Conservation (phyloP, 2,113 vertebrate genomes). For the Mixornis gularis region DNA sequence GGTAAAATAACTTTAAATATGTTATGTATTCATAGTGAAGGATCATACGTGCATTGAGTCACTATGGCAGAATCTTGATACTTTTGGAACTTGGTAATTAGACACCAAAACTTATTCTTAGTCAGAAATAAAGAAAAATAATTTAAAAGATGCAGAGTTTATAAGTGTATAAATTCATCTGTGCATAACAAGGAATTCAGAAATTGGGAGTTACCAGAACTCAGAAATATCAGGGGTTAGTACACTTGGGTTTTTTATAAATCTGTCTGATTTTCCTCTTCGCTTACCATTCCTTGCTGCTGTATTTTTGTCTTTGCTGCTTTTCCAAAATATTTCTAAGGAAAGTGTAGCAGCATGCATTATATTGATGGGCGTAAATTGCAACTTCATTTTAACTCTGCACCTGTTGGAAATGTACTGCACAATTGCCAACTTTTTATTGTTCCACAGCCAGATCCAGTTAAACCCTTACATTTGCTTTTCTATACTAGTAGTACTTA, state of each 20-base stretch:
- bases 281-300: background rate
- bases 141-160: background rate
- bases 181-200: background rate
- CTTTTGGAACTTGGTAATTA: background rate
- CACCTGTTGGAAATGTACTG: background rate
- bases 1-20: background rate
- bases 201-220: background rate
- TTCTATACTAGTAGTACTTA: background rate
- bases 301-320: background rate
- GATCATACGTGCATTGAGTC: background rate
- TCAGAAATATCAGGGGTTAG: background rate
- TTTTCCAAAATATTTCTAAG: background rate
- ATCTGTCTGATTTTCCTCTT: background rate
- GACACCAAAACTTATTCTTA: background rate
- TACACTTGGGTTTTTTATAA: background rate
- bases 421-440: background rate
- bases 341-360: background rate
- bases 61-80: accelerated
- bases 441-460: background rate
- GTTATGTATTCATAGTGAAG: background rate
- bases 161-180: background rate
- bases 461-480: background rate
- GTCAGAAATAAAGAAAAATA: background rate
- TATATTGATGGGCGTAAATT: background rate
- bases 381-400: background rate